Base-by-base conservation (phyloP, 2,113 vertebrate species). In the Fulica atra region DNA sequence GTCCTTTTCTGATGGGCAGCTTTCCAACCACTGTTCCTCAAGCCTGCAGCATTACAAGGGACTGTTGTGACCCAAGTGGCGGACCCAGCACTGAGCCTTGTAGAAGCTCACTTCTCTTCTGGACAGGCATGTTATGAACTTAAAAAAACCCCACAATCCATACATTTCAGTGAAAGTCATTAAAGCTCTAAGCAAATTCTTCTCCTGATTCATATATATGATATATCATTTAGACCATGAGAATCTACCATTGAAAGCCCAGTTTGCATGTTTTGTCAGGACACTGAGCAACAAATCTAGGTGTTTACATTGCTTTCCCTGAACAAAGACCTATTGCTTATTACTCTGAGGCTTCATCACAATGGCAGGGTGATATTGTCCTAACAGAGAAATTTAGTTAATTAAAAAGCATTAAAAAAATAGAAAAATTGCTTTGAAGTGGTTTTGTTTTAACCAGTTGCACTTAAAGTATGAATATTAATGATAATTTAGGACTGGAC, bases 141-240 rank as follows among this genome's bases (percentile, higher is more conserved):
- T 42, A 46, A 6, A 57, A 57, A 61, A 63, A 24, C 14, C 1
- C 0, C 1, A 7, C 2, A 2, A 7, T n/a, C 25, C 64, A 3
- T 42, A 40, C 6, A 29, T 56, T 81, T 66, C 28, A 84, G 46
- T 1, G 2, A 68, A 87, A 86, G 4, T 14, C 2, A 35, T 51
- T 10, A 66, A 36, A 92, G 24, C 13, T 71, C 13, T 66, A 38
- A 79, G 10, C 33, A 36, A 12, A 31, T 53, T 77, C 5, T 70
- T 64, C 24, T 36, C 5, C 17, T 44, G 20, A 65, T 61, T 87
- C 3, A 13, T 19, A 9, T 35, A 5, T 24, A 6, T 53, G 10
- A 38, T 7, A 81, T 73, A 44, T 1, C 2, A 19, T 48, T 46
- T 44, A 4, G 1, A 36, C 44, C 59, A 89, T 36, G 10, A 61